These are phyloP conservation scores for Rattus rattus DNA, from an alignment of 2,113 vertebrate species.

Conservation along the genomic window DNA sequence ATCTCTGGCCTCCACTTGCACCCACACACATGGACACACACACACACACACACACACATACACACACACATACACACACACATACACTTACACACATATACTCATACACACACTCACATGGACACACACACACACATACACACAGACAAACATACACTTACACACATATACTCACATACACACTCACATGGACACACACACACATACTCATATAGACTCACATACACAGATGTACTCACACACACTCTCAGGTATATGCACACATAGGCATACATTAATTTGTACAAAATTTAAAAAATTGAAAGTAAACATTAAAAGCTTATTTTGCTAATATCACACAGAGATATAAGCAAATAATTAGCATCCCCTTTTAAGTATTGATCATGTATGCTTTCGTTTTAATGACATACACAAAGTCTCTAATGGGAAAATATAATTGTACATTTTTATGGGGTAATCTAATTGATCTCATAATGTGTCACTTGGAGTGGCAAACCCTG, in stretches of 20 bases:
- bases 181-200: not conserved
- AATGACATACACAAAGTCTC: slow-evolving; percentile 26
- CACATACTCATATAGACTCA: not conserved
- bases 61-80: not conserved
- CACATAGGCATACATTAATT: not conserved
- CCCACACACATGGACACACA: not conserved
- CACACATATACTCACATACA: not conserved
- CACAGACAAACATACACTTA: not conserved
- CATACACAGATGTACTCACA: not conserved
- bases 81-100: not conserved
- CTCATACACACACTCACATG: not conserved
- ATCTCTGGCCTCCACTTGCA: not conserved
- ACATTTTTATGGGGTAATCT: not conserved
- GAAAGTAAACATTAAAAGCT: not conserved
- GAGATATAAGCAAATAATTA: slow-evolving; percentile 16
- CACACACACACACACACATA: not conserved
- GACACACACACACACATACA: not conserved
- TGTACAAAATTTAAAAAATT: not conserved
- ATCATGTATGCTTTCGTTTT: slow-evolving; percentile 18
- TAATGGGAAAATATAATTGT: not conserved
- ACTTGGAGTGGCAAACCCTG: not conserved
- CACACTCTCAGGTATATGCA: not conserved
- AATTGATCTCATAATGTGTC: not conserved
- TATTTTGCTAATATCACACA: not conserved
- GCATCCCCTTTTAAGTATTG: not conserved